Evolutionary conservation across 2,113 vertebrate genomes (phyloP), one percentile per base, ranked within the genome.

Genomic region (Thamnaconus septentrionalis): DNA sequence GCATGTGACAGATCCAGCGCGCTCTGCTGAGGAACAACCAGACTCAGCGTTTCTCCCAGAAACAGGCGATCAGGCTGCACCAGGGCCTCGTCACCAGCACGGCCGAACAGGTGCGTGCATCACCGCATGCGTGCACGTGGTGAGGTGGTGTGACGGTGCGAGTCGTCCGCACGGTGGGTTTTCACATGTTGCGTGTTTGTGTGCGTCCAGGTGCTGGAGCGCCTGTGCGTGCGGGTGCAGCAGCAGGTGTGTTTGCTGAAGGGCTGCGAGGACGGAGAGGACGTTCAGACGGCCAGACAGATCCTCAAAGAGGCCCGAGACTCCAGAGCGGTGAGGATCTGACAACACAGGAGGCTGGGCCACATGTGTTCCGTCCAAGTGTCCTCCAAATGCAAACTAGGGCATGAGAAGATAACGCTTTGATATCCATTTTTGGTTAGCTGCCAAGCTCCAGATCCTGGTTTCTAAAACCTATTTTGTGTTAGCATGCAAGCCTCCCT

Each of bases 301-400:
- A 92, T 96, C 80, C 92, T 96, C 68, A 94, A 95, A 79, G 95
- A 96, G 51, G 94, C 94, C 76, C 92, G 93, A 69, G 96, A 95
- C 87, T 95, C 94, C 0, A 88, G 94, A 68, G 95, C 94, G 78
- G 94, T 95, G 78, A 93, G 93, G 67, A 11, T 31, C 2, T 31
- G 18, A 31, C 18, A 31, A 1, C 18, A 2, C 18, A 31, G 18
- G 18, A 31, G 18, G 18, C 18, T 31, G 18, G 18, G 18, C 18
- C 18, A 31, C 18, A 31, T 31, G 18, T 31, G 18, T 31, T 31
- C 18, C 18, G 2, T 31, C 18, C 18, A 31, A 31, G 18, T 31
- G 18, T 31, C 18, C 18, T 31, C 18, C 18, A 31, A 31, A 31
- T 31, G 18, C 18, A 31, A 31, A 31, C 18, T 31, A 31, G 18